Conservation (phyloP, 1,140 invertebrate genomes). For the Drosophila miranda region DNA sequence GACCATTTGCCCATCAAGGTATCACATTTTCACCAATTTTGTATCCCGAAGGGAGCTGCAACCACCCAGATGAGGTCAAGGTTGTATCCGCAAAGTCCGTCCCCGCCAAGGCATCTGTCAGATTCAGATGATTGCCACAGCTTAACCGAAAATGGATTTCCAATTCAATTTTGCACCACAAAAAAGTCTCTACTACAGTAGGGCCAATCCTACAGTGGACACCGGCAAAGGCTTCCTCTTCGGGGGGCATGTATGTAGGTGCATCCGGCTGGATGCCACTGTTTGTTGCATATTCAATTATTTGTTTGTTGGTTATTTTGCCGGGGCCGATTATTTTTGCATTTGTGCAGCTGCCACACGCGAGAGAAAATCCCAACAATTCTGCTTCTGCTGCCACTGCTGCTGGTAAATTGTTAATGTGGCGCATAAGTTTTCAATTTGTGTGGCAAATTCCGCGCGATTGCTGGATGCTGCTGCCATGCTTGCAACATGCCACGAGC, state of each 20-base stretch:
- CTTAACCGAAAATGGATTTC: too few species aligned
- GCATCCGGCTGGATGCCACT: conserved; percentile 21
- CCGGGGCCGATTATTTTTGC: conserved; percentile 51
- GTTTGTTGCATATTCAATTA: conserved; percentile 49
- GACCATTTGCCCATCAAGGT: too few species aligned
- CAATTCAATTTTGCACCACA: too few species aligned
- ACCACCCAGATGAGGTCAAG: too few species aligned
- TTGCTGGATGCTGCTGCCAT: conserved; percentile 23
- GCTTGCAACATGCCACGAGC: conserved; percentile 42
- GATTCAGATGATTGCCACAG: too few species aligned
- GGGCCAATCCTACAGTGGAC: too few species aligned
- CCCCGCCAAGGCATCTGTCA: too few species aligned
- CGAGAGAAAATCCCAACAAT: conserved; percentile 62
- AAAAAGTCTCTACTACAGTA: too few species aligned
- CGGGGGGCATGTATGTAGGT: too few species aligned
- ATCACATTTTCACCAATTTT: too few species aligned
- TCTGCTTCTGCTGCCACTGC: background rate
- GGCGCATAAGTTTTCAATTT: conserved; percentile 77
- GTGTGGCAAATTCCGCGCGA: conserved; percentile 65
- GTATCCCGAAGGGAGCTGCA: too few species aligned
- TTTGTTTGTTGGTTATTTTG: conserved; percentile 45
- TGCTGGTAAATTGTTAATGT: conserved; percentile 74
- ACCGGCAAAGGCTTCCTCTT: background rate
- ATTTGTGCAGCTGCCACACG: conserved; percentile 61
- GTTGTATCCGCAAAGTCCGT: too few species aligned